phyloP scores from a whole-genome alignment of 2,113 vertebrate species.

The Pycnonotus jocosus region DNA sequence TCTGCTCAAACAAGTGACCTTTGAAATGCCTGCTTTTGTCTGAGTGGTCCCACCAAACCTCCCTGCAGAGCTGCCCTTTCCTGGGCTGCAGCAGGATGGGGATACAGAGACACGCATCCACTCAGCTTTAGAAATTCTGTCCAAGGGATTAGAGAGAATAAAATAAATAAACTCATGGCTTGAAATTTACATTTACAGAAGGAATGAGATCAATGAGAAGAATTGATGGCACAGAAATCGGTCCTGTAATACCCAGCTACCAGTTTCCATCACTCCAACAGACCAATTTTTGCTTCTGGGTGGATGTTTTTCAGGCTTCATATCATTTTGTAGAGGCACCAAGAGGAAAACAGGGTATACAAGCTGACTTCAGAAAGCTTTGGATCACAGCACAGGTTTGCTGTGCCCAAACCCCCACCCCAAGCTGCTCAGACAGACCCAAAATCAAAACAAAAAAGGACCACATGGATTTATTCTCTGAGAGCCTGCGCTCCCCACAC shows the following conservation, averaged over 20 bases:
- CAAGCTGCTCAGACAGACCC: background rate
- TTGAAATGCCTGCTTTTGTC: background rate
- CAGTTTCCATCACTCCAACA: background rate
- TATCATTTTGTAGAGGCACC: background rate
- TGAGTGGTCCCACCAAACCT: background rate
- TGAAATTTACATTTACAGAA: background rate
- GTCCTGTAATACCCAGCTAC: background rate
- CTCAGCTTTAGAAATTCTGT: background rate
- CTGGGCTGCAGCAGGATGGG: background rate
- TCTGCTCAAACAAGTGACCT: background rate
- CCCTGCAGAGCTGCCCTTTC: background rate
- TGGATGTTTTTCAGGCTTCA: fast-evolving
- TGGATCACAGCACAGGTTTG: background rate
- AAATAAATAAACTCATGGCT: background rate
- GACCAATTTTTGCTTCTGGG: background rate
- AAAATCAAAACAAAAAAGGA: background rate
- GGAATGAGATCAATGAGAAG: background rate
- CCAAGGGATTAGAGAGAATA: background rate
- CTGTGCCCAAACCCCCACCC: fast-evolving
- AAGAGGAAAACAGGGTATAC: background rate
- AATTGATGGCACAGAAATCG: background rate
- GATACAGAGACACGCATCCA: background rate
- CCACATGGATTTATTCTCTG: background rate
- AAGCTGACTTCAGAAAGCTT: background rate
- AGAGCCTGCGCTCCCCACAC: background rate